phyloP scores from a whole-genome alignment of 1,140 invertebrate genomes.

The Globodera rostochiensis region DNA sequence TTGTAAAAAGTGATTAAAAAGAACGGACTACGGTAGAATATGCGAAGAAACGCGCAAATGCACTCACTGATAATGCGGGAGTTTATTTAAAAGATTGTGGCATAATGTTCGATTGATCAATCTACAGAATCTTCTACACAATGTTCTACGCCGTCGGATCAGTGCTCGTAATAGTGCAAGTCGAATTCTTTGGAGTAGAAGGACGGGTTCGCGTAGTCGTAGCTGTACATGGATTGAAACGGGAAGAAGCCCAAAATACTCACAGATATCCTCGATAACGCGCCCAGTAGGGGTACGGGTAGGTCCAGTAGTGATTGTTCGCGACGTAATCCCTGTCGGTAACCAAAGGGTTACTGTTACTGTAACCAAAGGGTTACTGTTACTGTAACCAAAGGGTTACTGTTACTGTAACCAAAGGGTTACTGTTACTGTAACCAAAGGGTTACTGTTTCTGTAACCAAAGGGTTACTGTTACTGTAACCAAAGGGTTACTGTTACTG shows the following conservation, averaged over 20 bases:
- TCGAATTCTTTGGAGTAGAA: conserved; percentile 30
- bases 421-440: no score
- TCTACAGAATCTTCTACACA: neutral
- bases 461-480: no score
- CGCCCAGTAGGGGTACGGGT: conserved; percentile 25
- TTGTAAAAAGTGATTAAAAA: neutral
- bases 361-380: no score
- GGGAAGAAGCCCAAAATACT: neutral
- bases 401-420: no score
- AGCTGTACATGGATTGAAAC: neutral
- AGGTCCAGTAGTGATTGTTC: conserved; percentile 27
- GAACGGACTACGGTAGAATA: neutral
- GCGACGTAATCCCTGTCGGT: conserved; percentile 23
- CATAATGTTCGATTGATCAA: neutral
- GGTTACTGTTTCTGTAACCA: no score
- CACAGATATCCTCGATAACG: conserved; percentile 30
- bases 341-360: no score
- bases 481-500: no score
- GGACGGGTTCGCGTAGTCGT: conserved; percentile 26
- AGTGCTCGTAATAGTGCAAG: conserved; percentile 24
- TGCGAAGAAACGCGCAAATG: neutral
- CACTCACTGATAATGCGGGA: neutral
- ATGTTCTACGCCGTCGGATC: neutral
- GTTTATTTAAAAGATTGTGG: neutral
- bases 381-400: no score